Percentiles rank a stretch among this genome's conserved stretches.
phyloP scores from a whole-genome alignment of 2,888 invertebrate genomes.

The Poecilobothrus nobilitatus region DNA sequence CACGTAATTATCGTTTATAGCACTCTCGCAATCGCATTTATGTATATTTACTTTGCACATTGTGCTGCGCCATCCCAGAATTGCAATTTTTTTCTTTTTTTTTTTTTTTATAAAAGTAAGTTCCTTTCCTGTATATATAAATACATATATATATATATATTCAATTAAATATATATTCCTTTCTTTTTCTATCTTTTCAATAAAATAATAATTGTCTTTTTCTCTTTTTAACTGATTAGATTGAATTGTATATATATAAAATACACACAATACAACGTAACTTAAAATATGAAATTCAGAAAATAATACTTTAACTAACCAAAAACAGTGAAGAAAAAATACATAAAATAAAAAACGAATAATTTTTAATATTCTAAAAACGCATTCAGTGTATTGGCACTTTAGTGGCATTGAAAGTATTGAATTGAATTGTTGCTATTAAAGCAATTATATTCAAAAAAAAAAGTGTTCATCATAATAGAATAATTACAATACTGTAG shows the following conservation, averaged over 20 bases:
- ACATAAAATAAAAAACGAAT: background rate
- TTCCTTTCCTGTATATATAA: slow-evolving; percentile 1
- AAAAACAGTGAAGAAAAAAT: background rate
- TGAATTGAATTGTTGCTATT: background rate
- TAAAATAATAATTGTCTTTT: no score
- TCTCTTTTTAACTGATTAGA: no score
- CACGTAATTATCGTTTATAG: slow-evolving; percentile 4
- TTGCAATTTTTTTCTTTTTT: background rate
- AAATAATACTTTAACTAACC: background rate
- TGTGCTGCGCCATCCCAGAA: slow-evolving; percentile 1
- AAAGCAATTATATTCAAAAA: no score
- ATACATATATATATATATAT: no score
- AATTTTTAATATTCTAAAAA: background rate
- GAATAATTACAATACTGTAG: no score
- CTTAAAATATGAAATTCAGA: background rate
- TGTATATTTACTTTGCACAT: background rate
- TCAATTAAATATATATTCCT: no score
- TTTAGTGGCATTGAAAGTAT: background rate
- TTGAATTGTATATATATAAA: no score
- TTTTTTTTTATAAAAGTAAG: background rate
- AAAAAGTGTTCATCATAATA: no score
- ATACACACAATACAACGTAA: no score
- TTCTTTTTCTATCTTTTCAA: no score
- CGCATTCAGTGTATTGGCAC: background rate
- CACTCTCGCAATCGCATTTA: background rate